phyloP scores from a whole-genome alignment of 2,113 vertebrate species.

The Trinectes maculatus region DNA sequence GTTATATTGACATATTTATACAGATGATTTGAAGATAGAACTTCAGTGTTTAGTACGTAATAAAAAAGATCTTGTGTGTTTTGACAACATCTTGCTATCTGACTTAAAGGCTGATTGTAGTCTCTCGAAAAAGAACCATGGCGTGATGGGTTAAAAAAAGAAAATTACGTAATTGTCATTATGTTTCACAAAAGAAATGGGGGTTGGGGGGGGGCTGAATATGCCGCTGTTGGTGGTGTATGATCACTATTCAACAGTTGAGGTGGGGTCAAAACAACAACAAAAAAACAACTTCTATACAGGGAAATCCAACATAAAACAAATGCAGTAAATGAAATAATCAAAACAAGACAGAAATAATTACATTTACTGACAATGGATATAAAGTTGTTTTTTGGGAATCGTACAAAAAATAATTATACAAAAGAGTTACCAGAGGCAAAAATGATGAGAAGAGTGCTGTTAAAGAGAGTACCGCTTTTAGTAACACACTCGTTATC shows the following conservation, averaged over 20 bases:
- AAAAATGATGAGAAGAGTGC: constrained; percentile 65
- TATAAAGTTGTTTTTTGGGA: constrained; percentile 55
- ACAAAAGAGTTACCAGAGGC: constrained; percentile 71
- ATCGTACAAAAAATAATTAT: constrained; percentile 68
- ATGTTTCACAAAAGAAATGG: constrained; percentile 1
- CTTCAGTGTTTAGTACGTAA: constrained; percentile 64
- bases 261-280: constrained; percentile 31
- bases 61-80: constrained; percentile 75
- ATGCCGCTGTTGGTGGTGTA: constrained; percentile 46
- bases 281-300: constrained; percentile 8
- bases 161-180: constrained; percentile 11
- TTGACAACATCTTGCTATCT: constrained; percentile 92
- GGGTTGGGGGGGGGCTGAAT: constrained; percentile 9
- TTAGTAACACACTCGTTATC: constrained; percentile 44
- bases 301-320: constrained; percentile 43
- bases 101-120: constrained; percentile 88
- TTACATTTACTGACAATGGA: constrained; percentile 57
- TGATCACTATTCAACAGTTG: constrained; percentile 46
- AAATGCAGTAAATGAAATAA: constrained; percentile 8
- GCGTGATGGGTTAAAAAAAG: constrained; percentile 73
- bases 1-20: constrained; percentile 71
- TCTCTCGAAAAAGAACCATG: constrained; percentile 82
- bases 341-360: constrained; percentile 52
- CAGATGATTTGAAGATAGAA: constrained; percentile 57
- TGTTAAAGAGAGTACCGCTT: constrained; percentile 59